A percentile compares a stretch with the other conserved stretches of the same genome.
Conservation (phyloP, 2,888 invertebrate species). For the Candidula unifasciata region DNA sequence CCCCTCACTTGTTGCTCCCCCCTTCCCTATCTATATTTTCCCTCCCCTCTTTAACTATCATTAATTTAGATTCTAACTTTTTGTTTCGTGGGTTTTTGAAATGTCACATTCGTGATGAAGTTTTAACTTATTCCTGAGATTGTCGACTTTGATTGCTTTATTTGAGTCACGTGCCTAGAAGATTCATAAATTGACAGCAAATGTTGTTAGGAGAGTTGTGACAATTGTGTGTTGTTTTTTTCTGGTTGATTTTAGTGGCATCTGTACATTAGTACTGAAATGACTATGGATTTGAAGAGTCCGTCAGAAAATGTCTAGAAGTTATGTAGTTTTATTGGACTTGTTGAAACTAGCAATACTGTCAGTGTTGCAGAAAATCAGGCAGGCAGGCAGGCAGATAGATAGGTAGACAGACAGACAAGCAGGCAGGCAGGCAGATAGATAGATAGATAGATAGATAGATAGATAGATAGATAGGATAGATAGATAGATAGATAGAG, state of each 20-base stretch:
- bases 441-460: slow-evolving; percentile 6
- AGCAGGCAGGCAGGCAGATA: neutral
- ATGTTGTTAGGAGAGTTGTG: neutral
- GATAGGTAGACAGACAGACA: neutral
- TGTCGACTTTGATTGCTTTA: neutral
- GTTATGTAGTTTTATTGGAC: too few relatives aligned
- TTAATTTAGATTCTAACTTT: neutral
- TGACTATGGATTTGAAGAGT: too few relatives aligned
- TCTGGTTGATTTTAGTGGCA: too few relatives aligned
- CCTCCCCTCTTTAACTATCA: neutral
- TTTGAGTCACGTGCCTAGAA: neutral
- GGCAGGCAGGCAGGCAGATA: neutral
- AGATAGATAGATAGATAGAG: slow-evolving; percentile 24
- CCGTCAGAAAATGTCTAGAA: too few relatives aligned
- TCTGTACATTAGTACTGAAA: too few relatives aligned
- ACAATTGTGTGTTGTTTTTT: neutral
- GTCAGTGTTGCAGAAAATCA: too few relatives aligned
- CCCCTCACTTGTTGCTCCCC: too few relatives aligned
- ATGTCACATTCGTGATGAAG: slow-evolving; percentile 3
- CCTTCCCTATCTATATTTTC: neutral
- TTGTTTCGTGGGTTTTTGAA: neutral
- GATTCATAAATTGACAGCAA: neutral
- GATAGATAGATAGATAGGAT: slow-evolving; percentile 11
- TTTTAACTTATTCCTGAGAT: neutral
- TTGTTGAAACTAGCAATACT: too few relatives aligned